Base-by-base conservation (phyloP, 2,113 vertebrate species). In the Calyptomena viridis region DNA sequence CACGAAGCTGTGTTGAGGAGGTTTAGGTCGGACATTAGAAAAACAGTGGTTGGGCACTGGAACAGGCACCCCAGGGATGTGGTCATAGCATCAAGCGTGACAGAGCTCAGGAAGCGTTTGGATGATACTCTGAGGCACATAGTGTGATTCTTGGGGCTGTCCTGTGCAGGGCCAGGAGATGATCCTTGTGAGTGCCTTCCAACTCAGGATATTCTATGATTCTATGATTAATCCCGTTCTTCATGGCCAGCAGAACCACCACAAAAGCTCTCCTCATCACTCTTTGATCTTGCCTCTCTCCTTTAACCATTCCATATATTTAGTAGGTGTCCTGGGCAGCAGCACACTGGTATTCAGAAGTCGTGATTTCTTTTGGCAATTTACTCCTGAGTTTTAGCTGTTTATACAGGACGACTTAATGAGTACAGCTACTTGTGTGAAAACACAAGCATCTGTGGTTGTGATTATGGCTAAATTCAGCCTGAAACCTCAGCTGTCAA, bases 371-470 rank as follows among this genome's bases (percentile, higher is more conserved):
- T 90, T 94, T 84, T 90, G 83, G 87, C 83, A 96, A 94, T 86
- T 92, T 53, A 89, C 78, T 75, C 35, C 42, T 4, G 7, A 93
- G n/a, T 42, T 94, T 95, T 97, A 94, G 55, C 75, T 95, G 86
- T 95, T 97, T 96, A 92, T 85, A 62, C 42, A 56, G 37, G 68
- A 64, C 84, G 80, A 95, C 73, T 96, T 88, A 96, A 94, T 72
- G 66, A 93, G 60, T 89, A 77, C 24, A 82, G 69, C n/a, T 83
- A 68, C 71, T 94, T 94, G 71, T 88, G 86, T 94, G 82, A 96
- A 97, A 97, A 96, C 81, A 80, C 49, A 88, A 84, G 92, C 89
- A 94, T 89, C 80, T 93, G 89, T 76, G 73, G 75, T 90, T 82
- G 66, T 39, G 74, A 94, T 66, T 80, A 86, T 14, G 77, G 95